Percentiles rank a stretch among this genome's conserved stretches.
Evolutionary conservation across 2,113 vertebrate species (phyloP).

Genomic region (Taurulus bubalis): DNA sequence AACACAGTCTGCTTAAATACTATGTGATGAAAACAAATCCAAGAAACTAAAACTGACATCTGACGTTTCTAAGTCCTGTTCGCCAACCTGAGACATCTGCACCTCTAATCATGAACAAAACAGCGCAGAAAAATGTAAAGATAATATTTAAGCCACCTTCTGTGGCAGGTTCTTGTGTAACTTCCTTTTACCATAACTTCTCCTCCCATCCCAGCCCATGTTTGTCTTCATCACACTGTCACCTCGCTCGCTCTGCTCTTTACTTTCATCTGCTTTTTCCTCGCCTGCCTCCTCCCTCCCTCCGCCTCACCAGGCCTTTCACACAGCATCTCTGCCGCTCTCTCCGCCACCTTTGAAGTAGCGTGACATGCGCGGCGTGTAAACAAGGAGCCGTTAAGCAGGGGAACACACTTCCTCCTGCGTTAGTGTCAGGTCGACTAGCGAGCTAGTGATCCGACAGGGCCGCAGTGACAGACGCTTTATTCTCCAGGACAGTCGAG

Average conservation of each 20-base stretch:
- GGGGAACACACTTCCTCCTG: constrained; percentile 73
- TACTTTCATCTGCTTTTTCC: constrained; percentile 54
- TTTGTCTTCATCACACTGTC: constrained; percentile 58
- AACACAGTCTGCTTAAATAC: not conserved
- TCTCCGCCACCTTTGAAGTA: constrained; percentile 67
- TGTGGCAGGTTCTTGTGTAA: constrained; percentile 34
- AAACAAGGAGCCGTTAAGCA: constrained; percentile 70
- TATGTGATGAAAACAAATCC: constrained; percentile 8
- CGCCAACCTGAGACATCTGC: constrained; percentile 25
- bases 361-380: constrained; percentile 68
- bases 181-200: constrained; percentile 23
- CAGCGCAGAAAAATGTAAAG: constrained; percentile 11
- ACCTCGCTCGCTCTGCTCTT: constrained; percentile 50
- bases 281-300: constrained; percentile 55
- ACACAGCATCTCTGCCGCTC: constrained; percentile 48
- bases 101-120: not conserved
- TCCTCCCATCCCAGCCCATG: constrained; percentile 3
- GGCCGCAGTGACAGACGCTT: constrained; percentile 61
- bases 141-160: constrained; percentile 17
- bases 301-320: constrained; percentile 53
- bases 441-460: constrained; percentile 58
- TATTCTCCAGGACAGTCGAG: constrained; percentile 55
- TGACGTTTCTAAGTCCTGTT: constrained; percentile 16
- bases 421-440: constrained; percentile 69
- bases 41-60: constrained; percentile 12